These are phyloP conservation scores for Dioctria linearis DNA, from an alignment of 2,888 invertebrate species.

Conservation along the genomic window DNA sequence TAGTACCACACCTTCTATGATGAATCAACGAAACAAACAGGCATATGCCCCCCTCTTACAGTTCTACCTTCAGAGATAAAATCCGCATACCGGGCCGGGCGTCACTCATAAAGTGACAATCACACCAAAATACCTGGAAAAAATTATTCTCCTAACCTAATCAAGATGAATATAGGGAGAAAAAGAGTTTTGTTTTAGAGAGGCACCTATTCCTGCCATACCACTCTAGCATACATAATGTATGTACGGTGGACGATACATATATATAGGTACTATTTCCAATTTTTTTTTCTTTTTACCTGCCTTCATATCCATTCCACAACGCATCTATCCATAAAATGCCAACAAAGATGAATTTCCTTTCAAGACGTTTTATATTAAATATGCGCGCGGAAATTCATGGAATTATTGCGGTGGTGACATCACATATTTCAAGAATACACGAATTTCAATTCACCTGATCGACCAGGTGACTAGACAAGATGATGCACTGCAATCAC, in stretches of 20 bases:
- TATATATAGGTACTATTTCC: too few species aligned
- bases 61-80: background rate
- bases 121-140: background rate
- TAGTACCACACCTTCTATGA: conserved; percentile 3
- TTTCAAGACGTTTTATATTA: background rate
- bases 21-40: background rate
- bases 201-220: too few species aligned
- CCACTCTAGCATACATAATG: too few species aligned
- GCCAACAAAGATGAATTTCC: background rate
- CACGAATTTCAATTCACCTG: background rate
- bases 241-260: too few species aligned
- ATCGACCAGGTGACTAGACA: conserved; percentile 3
- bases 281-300: too few species aligned
- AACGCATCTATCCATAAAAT: background rate
- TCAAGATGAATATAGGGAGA: background rate
- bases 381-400: background rate
- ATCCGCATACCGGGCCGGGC: background rate
- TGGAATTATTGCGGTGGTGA: background rate
- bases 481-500: background rate
- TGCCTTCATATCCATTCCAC: too few species aligned
- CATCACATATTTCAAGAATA: background rate
- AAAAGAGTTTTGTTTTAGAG: background rate
- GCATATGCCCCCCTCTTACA: background rate
- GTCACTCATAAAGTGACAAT: background rate
- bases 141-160: background rate